These are phyloP conservation scores for Romanogobio albipinnatus DNA, from an alignment of 2,113 vertebrate genomes.

Conservation along the genomic window DNA sequence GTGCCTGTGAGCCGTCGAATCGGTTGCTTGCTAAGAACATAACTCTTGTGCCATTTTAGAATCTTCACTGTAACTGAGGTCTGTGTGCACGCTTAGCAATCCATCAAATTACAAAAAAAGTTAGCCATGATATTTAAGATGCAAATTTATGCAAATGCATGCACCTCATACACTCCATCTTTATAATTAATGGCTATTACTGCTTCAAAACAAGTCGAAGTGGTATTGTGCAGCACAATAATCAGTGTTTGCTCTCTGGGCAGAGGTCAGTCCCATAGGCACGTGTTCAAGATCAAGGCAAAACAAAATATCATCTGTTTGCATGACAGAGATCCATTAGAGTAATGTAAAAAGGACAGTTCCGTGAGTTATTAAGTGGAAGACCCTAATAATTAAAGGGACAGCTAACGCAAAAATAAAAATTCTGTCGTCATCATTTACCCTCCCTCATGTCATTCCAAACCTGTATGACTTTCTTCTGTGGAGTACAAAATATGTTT, in stretches of 20 bases:
- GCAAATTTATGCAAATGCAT: constrained; percentile 29
- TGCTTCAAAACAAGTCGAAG: constrained; percentile 20
- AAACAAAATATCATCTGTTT: constrained; percentile 22
- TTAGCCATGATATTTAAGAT: not conserved
- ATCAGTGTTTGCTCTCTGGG: constrained; percentile 24
- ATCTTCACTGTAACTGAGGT: not conserved
- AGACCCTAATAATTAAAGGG: not conserved
- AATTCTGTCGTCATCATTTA: not conserved
- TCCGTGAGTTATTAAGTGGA: not conserved
- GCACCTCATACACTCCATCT: not conserved
- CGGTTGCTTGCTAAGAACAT: not conserved
- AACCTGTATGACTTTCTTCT: not conserved
- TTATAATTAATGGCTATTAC: constrained; percentile 31
- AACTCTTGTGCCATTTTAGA: not conserved
- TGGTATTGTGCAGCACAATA: constrained; percentile 11
- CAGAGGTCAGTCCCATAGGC: constrained; percentile 24
- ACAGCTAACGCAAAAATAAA: not conserved
- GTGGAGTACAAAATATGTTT: not conserved
- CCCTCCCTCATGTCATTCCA: not conserved
- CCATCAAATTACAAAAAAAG: not conserved
- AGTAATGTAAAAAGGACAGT: not conserved
- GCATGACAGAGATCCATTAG: constrained; percentile 16
- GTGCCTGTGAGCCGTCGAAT: too few species aligned
- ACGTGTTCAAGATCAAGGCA: not conserved
- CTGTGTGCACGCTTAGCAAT: not conserved